phyloP scores from a whole-genome alignment of 2,113 vertebrate species.

The Myotis davidii region DNA sequence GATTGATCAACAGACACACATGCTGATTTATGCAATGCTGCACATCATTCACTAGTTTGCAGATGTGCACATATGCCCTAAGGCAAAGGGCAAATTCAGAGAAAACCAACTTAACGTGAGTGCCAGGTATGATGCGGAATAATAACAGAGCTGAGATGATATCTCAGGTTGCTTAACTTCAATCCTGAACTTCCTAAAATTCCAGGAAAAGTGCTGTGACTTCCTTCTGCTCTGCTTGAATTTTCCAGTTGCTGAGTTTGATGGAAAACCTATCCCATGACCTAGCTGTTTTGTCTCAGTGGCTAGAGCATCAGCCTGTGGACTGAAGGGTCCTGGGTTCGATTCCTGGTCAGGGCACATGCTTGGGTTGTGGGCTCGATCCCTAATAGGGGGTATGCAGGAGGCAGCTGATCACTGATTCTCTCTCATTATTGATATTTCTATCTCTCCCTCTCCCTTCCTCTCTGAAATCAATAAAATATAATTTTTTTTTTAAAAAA shows the following conservation, averaged over 20 bases:
- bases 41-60: not conserved
- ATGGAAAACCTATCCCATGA: not conserved
- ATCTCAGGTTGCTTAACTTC: not conserved
- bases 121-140: not conserved
- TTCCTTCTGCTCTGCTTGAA: not conserved
- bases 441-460: too few relatives aligned
- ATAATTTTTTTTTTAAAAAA: too few relatives aligned
- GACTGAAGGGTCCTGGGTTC: too few relatives aligned
- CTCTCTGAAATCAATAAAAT: too few relatives aligned
- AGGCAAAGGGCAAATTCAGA: not conserved
- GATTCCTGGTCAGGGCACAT: too few relatives aligned
- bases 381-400: too few relatives aligned
- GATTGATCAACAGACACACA: not conserved
- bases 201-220: not conserved
- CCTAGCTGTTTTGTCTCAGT: too few relatives aligned
- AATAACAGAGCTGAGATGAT: not conserved
- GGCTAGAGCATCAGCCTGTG: too few relatives aligned
- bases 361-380: too few relatives aligned
- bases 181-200: not conserved
- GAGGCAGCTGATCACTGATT: too few relatives aligned
- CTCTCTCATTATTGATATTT: too few relatives aligned
- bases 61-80: not conserved
- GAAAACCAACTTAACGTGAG: not conserved
- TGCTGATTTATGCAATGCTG: not conserved
- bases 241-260: not conserved